phyloP scores from a whole-genome alignment of 2,888 invertebrate species.

The Oligia latruncula region DNA sequence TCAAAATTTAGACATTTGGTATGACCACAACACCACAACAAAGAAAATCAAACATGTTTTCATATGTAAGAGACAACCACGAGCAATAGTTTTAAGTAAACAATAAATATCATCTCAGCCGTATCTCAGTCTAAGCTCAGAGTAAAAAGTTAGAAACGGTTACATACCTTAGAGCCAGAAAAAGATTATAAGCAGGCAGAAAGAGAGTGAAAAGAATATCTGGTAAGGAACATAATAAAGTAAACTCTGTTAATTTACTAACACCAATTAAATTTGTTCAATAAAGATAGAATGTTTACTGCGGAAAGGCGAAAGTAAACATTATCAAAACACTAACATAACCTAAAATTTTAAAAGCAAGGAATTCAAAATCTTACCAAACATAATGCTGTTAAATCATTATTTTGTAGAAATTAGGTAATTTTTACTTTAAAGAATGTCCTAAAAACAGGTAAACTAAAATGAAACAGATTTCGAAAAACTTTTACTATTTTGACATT shows the following conservation, averaged over 20 bases:
- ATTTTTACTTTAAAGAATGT: background rate
- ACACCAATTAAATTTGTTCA: background rate
- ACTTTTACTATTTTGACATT: conserved; percentile 37
- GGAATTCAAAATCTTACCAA: conserved; percentile 41
- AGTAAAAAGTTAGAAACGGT: background rate
- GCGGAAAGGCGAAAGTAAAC: background rate
- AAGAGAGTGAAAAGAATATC: background rate
- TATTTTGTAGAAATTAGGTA: background rate
- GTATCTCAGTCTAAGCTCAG: background rate
- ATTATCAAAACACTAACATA: conserved; percentile 62
- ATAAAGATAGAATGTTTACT: background rate
- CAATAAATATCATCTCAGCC: background rate
- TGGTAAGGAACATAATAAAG: background rate
- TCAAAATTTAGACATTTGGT: background rate
- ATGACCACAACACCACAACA: background rate
- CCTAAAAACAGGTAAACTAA: conserved; percentile 18
- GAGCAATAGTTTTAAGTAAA: background rate
- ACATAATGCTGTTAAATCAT: conserved; percentile 11
- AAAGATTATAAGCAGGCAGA: background rate
- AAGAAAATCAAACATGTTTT: conserved; percentile 1
- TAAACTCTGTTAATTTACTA: background rate
- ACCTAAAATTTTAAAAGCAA: conserved; percentile 50
- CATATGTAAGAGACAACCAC: background rate
- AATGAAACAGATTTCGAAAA: background rate
- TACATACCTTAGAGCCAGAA: background rate